These are phyloP conservation scores for Premnoplex brunnescens DNA, from an alignment of 2,797 vertebrate genomes.

Conservation along the genomic window DNA sequence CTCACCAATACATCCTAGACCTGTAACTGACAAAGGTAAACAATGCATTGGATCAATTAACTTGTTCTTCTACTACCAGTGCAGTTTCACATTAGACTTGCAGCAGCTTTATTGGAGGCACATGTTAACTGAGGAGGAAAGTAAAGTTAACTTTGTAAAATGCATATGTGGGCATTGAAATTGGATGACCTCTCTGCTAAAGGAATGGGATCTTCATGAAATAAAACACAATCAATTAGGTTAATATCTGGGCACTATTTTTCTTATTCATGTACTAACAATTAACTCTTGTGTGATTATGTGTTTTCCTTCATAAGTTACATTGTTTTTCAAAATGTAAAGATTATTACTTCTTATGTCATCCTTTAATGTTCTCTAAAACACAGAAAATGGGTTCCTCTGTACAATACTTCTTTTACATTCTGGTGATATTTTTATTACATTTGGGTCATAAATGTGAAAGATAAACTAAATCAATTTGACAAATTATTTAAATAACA, in stretches of 20 bases:
- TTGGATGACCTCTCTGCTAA: background rate
- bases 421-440: background rate
- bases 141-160: background rate
- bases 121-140: background rate
- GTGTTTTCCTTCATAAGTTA: background rate
- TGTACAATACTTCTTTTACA: background rate
- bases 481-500: background rate
- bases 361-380: background rate
- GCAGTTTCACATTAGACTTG: background rate
- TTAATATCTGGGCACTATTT: background rate
- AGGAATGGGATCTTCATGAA: background rate
- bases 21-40: background rate
- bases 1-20: background rate
- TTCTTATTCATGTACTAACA: background rate
- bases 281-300: background rate
- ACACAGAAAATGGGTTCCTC: background rate
- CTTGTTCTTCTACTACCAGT: background rate
- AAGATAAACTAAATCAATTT: background rate
- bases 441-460: background rate
- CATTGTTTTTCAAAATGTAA: background rate
- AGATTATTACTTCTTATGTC: background rate
- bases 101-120: background rate
- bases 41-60: background rate
- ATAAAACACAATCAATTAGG: background rate
- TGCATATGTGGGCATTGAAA: background rate